phyloP scores from a whole-genome alignment of 2,113 vertebrate species.

The Scartelaos histophorus region DNA sequence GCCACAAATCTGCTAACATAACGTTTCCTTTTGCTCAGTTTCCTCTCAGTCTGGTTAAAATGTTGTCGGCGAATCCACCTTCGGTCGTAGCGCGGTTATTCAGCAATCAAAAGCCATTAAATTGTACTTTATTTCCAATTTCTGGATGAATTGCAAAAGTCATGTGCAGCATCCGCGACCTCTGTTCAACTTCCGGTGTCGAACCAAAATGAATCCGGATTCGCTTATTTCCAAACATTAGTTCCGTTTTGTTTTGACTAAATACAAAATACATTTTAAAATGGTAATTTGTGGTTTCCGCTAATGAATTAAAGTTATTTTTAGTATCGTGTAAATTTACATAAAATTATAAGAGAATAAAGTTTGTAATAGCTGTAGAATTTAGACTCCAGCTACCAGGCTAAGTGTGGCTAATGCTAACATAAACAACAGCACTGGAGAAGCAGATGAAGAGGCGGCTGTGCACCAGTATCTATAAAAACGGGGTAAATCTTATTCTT shows the following conservation, averaged over 20 bases:
- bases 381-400: neutral
- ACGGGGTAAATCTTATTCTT: neutral
- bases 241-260: slow-evolving; percentile 24
- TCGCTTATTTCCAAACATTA: neutral
- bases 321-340: neutral
- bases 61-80: neutral
- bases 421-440: neutral
- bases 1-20: neutral
- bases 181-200: slow-evolving; percentile 66
- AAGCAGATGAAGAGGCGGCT: neutral
- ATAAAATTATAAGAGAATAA: neutral
- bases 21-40: neutral
- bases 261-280: neutral
- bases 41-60: neutral
- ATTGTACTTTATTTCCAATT: neutral
- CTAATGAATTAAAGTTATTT: neutral
- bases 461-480: neutral
- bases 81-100: neutral
- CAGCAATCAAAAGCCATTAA: neutral
- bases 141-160: neutral
- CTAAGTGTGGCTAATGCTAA: slow-evolving; percentile 6
- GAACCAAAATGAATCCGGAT: slow-evolving; percentile 36
- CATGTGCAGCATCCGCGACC: slow-evolving; percentile 45
- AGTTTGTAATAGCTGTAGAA: neutral
- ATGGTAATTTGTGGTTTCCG: neutral